phyloP scores from a whole-genome alignment of 2,888 invertebrate genomes.

The Chrysomela aeneicollis region DNA sequence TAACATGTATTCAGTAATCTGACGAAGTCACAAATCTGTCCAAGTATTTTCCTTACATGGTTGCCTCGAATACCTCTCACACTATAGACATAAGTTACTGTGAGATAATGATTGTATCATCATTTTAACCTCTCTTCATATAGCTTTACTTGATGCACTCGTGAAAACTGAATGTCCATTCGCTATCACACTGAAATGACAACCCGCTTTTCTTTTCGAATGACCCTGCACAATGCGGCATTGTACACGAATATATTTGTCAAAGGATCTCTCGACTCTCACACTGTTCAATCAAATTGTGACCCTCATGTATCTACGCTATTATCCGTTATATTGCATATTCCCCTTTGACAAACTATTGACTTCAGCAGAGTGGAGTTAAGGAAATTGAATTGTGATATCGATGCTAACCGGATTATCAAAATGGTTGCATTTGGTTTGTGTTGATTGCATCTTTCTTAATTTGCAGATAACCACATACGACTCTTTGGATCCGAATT shows the following conservation, averaged over 20 bases:
- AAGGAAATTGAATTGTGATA: no score
- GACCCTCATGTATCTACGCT: not conserved
- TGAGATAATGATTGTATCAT: no score
- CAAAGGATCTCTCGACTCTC: slow-evolving; percentile 11
- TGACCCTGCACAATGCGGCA: not conserved
- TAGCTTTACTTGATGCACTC: not conserved
- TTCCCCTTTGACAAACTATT: not conserved
- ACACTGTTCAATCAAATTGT: slow-evolving; percentile 12
- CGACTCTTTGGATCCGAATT: not conserved
- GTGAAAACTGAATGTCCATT: not conserved
- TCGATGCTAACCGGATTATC: no score
- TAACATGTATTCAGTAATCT: no score
- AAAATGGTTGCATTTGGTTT: no score
- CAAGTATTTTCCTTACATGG: no score
- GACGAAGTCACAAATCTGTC: no score
- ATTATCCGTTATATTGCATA: not conserved
- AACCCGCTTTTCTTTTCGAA: not conserved
- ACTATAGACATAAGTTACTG: no score
- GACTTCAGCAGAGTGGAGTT: no score
- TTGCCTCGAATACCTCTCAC: no score
- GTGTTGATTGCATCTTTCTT: no score
- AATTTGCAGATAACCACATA: not conserved
- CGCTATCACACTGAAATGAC: not conserved
- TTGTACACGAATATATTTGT: slow-evolving; percentile 8
- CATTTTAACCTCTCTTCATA: not conserved